Evolutionary conservation across 2,797 vertebrate genomes (phyloP).

Genomic region (Darevskia nairensis): DNA sequence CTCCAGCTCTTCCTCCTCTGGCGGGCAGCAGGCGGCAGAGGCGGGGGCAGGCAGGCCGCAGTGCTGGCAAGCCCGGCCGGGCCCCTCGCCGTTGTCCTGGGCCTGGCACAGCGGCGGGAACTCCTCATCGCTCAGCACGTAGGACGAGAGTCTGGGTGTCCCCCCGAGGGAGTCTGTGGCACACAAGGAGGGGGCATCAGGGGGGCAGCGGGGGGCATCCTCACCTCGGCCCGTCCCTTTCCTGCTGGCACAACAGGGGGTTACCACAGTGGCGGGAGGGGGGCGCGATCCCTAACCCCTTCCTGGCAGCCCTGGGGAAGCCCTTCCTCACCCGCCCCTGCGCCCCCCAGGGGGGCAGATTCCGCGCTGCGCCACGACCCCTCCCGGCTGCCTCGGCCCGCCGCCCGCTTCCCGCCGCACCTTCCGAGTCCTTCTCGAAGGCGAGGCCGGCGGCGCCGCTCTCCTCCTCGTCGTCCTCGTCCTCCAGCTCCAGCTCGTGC

Average conservation of each 20-base stretch:
- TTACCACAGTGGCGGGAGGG: not conserved
- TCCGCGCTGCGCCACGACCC: too few species aligned
- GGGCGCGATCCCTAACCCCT: too few species aligned
- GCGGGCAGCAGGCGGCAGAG: slow-evolving; percentile 80
- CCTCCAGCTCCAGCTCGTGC: slow-evolving; percentile 64
- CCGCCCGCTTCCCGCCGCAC: slow-evolving; percentile 58
- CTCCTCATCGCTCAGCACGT: slow-evolving; percentile 88
- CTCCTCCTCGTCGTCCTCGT: slow-evolving; percentile 48
- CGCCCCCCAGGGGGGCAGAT: too few species aligned
- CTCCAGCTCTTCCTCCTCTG: slow-evolving; percentile 47
- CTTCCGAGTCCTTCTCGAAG: slow-evolving; percentile 87
- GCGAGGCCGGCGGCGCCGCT: slow-evolving; percentile 83
- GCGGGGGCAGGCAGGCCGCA: slow-evolving; percentile 82
- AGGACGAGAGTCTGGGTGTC: slow-evolving; percentile 87
- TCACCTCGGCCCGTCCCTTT: slow-evolving; percentile 24
- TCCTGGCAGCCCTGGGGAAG: too few species aligned
- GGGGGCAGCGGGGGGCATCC: slow-evolving; percentile 8
- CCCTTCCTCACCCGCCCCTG: too few species aligned
- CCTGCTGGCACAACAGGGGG: slow-evolving; percentile 23
- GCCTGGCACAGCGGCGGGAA: slow-evolving; percentile 84
- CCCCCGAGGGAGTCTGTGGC: slow-evolving; percentile 86
- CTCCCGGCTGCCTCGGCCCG: not conserved
- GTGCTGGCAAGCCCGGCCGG: slow-evolving; percentile 83
- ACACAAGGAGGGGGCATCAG: slow-evolving; percentile 57
- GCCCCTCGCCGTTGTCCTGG: slow-evolving; percentile 76